Conservation (phyloP, 1,140 invertebrate species). For the Brachionus plicatilis region DNA sequence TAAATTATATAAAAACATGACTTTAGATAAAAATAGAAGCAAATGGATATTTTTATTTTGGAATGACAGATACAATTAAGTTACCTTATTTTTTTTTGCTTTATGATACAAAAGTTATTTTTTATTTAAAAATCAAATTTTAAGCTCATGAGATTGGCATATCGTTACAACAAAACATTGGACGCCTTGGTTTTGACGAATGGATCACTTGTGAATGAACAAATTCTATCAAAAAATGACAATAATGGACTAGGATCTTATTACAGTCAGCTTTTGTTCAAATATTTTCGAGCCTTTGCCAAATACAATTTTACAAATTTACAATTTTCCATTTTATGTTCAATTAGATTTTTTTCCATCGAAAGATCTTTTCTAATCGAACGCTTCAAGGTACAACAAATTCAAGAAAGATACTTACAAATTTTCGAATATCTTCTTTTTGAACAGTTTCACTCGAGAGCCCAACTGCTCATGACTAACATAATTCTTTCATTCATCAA, state of each 20-base stretch:
- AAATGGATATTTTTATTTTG: not conserved
- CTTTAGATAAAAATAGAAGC: too few relatives aligned
- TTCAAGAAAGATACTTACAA: slow-evolving; percentile 17
- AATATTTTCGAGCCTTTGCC: not conserved
- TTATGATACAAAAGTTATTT: not conserved
- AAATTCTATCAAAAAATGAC: not conserved
- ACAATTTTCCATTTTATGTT: slow-evolving; percentile 17
- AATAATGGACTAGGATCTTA: not conserved
- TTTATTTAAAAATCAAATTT: not conserved
- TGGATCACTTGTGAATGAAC: not conserved
- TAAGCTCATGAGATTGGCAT: slow-evolving; percentile 1
- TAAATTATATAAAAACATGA: too few relatives aligned
- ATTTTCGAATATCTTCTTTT: slow-evolving; percentile 6
- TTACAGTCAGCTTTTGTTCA: not conserved
- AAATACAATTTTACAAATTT: not conserved
- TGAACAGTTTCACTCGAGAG: not conserved
- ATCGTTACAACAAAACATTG: slow-evolving; percentile 21
- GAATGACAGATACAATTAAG: too few relatives aligned
- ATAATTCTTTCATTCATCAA: not conserved
- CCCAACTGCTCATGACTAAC: not conserved
- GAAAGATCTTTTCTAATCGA: slow-evolving; percentile 20
- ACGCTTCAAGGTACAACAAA: slow-evolving; percentile 32
- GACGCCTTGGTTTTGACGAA: slow-evolving; percentile 13
- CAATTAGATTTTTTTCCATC: slow-evolving; percentile 15
- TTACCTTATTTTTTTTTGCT: too few relatives aligned